Base-by-base conservation (phyloP, 92 coral and sea anemone genomes). In the Isaurus tuberculatus region DNA sequence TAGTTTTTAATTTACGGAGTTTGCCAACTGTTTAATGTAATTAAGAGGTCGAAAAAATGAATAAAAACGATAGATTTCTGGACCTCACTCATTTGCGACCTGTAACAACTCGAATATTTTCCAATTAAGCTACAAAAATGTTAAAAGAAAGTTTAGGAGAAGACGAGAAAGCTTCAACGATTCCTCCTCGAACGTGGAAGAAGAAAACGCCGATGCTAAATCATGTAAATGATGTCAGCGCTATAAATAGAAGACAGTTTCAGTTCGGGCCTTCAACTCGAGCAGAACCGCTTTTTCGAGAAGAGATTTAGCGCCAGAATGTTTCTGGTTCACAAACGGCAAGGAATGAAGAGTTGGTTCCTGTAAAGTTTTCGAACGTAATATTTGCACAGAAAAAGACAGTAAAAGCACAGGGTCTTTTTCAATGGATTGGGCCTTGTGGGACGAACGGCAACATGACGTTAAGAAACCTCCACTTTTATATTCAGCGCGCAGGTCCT, bases 101-200 rank as follows among this genome's bases (percentile, higher is more conserved):
- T 3, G 28, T n/a, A 19, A 19, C 63, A 8, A n/a, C 23, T 19
- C 25, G 23, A 5, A 2, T 8, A 19, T 2, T 53, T 53, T 2
- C 7, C 9, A 53, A 19, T 19, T 10, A 19, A 8, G 63, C 22
- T 19, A n/a, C 27, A 19, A 55, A 19, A 55, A 55, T 55, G 63
- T 55, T 22, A n/a, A 55, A 55, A 5, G 23, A 2, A 55, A 55
- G 63, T 55, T 55, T 55, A n/a, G 63, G 7, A 55, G 63, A 4
- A 55, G 8, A 55, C 3, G 63, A 55, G 25, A 10, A 19, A 55
- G 25, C 63, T 4, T 26, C 63, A n/a, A 25, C 63, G 8, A 55
- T 55, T 19, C 63, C 63, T 55, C 63, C 63, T 55, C 63, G 63
- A 55, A 19, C 63, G 8, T 55, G 26, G 63, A n/a, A 55, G 23